These are phyloP conservation scores for Atta colombica DNA, from an alignment of 1,140 invertebrate genomes.

Conservation along the genomic window DNA sequence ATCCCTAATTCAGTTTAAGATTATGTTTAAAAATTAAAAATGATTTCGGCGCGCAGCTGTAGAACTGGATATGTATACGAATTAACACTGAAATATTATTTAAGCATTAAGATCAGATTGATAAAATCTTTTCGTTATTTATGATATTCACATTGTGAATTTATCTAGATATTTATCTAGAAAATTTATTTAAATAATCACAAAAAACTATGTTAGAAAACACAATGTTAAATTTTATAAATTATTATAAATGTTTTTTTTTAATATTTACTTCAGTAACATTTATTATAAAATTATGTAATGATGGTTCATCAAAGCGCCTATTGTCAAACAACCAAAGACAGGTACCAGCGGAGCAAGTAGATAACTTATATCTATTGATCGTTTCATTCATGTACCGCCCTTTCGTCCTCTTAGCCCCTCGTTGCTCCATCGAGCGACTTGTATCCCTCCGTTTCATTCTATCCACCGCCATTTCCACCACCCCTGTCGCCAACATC, in stretches of 20 bases:
- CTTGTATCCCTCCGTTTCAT: slow-evolving; percentile 47
- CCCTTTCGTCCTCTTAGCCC: slow-evolving; percentile 75
- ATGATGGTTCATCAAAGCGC: neutral
- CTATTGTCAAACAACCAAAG: slow-evolving; percentile 41
- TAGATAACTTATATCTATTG: slow-evolving; percentile 83
- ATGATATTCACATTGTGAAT: too few relatives aligned
- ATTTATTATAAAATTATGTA: slow-evolving; percentile 21
- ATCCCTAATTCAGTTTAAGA: too few relatives aligned
- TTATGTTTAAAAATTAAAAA: too few relatives aligned
- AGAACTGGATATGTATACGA: too few relatives aligned
- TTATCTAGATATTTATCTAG: neutral
- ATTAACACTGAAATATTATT: too few relatives aligned
- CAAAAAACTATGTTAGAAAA: neutral
- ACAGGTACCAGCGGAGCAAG: slow-evolving; percentile 66
- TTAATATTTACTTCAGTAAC: neutral
- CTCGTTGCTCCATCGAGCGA: slow-evolving; percentile 67
- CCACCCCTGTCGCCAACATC: slow-evolving; percentile 56
- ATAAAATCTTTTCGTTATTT: too few relatives aligned
- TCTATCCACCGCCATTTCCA: slow-evolving; percentile 64
- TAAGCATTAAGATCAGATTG: too few relatives aligned
- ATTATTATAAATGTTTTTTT: neutral
- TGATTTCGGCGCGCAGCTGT: too few relatives aligned
- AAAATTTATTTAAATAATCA: slow-evolving; percentile 21
- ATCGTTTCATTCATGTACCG: slow-evolving; percentile 84
- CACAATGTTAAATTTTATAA: neutral